Evolutionary conservation across 2,888 invertebrate genomes (phyloP).

Genomic region (Tipula vernalis): DNA sequence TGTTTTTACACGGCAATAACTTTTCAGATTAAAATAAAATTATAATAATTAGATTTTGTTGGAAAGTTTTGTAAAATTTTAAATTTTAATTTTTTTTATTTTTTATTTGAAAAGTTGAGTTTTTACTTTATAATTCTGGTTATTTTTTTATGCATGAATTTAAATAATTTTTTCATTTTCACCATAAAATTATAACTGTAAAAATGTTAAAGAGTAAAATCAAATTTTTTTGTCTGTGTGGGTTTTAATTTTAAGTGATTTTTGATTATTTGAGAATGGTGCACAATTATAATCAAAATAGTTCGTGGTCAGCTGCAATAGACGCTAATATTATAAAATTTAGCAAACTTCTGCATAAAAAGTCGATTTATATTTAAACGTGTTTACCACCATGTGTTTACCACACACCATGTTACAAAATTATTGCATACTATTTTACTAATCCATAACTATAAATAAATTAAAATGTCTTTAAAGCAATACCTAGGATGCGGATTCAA

Average conservation of each 20-base stretch:
- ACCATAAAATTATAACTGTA: background rate
- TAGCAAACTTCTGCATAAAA: background rate
- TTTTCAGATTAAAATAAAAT: background rate
- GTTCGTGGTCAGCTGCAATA: too few relatives aligned
- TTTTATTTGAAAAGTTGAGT: background rate
- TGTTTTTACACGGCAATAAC: background rate
- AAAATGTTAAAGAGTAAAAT: background rate
- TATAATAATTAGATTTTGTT: background rate
- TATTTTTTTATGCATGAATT: background rate
- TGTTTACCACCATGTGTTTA: too few relatives aligned
- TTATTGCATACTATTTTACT: background rate
- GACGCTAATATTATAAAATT: background rate
- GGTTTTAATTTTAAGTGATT: background rate
- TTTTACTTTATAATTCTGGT: background rate
- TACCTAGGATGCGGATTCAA: background rate
- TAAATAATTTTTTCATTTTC: background rate
- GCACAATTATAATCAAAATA: background rate
- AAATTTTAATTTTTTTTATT: background rate
- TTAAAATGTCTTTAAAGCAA: background rate
- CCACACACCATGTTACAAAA: background rate
- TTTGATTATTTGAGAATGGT: background rate
- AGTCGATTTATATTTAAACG: background rate
- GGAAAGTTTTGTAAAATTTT: background rate
- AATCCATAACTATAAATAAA: background rate
- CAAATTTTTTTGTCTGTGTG: background rate